Percentiles rank a stretch among this genome's conserved stretches.
These are phyloP conservation scores for Vesta saturnalis DNA, from an alignment of 2,888 invertebrate species.

Conservation along the genomic window DNA sequence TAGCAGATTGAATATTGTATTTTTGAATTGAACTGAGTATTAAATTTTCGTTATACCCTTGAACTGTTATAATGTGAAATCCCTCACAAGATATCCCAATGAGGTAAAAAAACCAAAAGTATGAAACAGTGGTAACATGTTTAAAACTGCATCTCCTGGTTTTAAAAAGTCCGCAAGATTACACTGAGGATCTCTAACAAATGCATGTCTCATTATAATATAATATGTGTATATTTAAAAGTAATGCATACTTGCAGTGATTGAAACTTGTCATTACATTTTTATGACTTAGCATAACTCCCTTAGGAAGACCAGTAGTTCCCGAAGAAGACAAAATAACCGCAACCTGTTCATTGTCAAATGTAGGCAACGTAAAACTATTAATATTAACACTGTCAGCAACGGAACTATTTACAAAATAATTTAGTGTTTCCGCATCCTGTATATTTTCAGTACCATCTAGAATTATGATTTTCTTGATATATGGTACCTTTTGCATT, in stretches of 20 bases:
- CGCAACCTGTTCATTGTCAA: constrained; percentile 41
- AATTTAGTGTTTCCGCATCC: constrained; percentile 59
- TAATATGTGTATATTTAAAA: background rate
- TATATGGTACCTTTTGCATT: constrained; percentile 47
- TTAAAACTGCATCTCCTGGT: constrained; percentile 38
- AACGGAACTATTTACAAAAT: constrained; percentile 58
- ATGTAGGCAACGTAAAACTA: constrained; percentile 17
- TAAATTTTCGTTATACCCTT: constrained; percentile 73
- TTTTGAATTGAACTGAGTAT: constrained; percentile 75
- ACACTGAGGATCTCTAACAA: constrained; percentile 10
- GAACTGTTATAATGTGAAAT: constrained; percentile 57
- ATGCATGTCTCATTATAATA: background rate
- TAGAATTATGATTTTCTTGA: constrained; percentile 67
- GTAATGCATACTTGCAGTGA: background rate
- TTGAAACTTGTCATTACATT: constrained; percentile 56
- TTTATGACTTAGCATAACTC: constrained; percentile 70
- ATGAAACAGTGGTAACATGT: constrained; percentile 49
- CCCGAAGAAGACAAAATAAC: constrained; percentile 71
- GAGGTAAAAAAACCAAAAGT: constrained; percentile 47
- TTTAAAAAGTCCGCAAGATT: background rate
- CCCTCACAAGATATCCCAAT: constrained; percentile 43
- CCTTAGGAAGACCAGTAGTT: constrained; percentile 75
- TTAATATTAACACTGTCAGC: constrained; percentile 18
- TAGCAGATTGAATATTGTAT: constrained; percentile 71
- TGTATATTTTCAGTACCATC: constrained; percentile 60